Conservation (phyloP, 2,113 vertebrate genomes). For the Symphodus melops region DNA sequence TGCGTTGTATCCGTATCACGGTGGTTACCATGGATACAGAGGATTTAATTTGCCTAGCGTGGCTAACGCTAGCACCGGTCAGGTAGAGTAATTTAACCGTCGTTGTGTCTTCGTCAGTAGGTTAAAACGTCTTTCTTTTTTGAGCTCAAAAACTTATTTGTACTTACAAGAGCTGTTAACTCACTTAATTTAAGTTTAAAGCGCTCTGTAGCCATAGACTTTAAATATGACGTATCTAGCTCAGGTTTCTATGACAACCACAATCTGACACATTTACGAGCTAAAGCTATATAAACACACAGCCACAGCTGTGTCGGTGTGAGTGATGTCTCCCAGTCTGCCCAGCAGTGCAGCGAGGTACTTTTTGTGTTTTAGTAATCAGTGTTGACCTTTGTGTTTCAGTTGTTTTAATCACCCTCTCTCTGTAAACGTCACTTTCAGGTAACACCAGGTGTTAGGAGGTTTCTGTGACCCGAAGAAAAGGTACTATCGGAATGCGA, state of each 20-base stretch:
- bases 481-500: too few relatives aligned
- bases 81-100: not conserved
- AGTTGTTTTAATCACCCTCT: too few relatives aligned
- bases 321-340: too few relatives aligned
- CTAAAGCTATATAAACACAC: not conserved
- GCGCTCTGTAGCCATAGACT: not conserved
- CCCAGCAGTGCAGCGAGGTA: not conserved
- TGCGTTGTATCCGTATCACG: not conserved
- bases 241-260: conserved; percentile 2
- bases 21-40: conserved; percentile 20
- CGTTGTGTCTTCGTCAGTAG: not conserved
- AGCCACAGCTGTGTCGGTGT: not conserved
- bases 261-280: too few relatives aligned
- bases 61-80: not conserved
- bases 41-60: not conserved
- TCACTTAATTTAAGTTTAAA: not conserved
- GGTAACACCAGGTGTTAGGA: too few relatives aligned
- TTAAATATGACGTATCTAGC: too few relatives aligned
- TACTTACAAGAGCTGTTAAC: not conserved
- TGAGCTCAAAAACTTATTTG: not conserved
- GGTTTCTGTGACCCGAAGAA: too few relatives aligned
- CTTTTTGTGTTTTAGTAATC: not conserved
- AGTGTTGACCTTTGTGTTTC: not conserved
- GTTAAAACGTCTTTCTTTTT: too few relatives aligned
- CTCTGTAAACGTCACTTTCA: too few relatives aligned